Evolutionary conservation across 2,888 invertebrate genomes (phyloP).

Genomic region (Epiblema foenella): DNA sequence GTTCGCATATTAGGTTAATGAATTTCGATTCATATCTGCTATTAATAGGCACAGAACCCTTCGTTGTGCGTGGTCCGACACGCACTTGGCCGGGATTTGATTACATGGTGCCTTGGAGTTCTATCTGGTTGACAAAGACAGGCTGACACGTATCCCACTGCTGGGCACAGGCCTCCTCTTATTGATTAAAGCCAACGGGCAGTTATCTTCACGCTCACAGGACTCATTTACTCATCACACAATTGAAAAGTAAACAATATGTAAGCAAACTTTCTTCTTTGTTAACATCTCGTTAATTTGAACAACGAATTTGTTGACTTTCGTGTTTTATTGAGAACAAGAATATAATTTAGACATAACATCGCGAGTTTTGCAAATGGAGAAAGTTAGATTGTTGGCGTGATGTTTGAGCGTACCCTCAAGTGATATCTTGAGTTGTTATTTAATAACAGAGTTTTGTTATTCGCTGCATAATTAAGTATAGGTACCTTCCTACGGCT

Average conservation of each 20-base stretch:
- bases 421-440: not conserved
- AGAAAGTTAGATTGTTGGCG: constrained; percentile 1
- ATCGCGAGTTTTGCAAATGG: not conserved
- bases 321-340: not conserved
- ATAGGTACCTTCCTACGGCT: not conserved
- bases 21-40: no score
- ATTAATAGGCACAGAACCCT: no score
- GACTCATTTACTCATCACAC: not conserved
- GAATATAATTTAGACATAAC: constrained; percentile 5
- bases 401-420: not conserved
- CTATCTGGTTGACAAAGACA: no score
- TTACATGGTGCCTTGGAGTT: no score
- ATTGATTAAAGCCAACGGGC: no score
- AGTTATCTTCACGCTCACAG: not conserved
- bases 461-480: not conserved
- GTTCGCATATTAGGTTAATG: no score
- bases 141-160: no score
- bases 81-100: no score
- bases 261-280: not conserved
- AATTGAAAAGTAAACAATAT: not conserved
- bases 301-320: not conserved
- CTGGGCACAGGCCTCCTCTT: no score
- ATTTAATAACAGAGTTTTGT: not conserved
- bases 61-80: no score
- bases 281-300: not conserved